phyloP scores from a whole-genome alignment of 64 coral and sea anemone genomes.

The Pocillopora damicornis region DNA sequence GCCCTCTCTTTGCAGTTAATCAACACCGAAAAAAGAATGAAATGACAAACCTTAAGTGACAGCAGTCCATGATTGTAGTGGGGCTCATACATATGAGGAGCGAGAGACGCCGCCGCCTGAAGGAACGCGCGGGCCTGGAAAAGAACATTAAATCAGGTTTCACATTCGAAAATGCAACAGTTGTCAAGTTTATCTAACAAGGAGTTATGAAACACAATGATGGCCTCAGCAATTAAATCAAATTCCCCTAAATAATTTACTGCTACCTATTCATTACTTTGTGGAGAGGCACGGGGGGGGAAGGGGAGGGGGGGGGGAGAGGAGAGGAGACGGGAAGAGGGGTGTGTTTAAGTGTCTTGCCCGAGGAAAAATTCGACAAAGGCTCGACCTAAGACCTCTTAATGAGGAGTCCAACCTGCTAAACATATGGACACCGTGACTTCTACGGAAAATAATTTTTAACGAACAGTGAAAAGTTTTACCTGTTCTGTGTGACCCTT shows the following conservation, averaged over 20 bases:
- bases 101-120: slow-evolving; percentile 61
- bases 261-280: no score
- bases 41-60: slow-evolving; percentile 68
- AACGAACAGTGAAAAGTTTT: background rate
- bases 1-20: background rate
- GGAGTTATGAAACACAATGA: no score
- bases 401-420: no score
- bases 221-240: no score
- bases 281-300: no score
- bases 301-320: no score
- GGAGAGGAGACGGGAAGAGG: no score
- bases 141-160: background rate
- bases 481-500: slow-evolving; percentile 97
- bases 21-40: background rate
- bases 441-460: no score
- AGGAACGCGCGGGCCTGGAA: slow-evolving; percentile 83
- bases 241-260: no score
- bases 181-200: background rate
- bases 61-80: slow-evolving; percentile 88
- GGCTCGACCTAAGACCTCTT: no score
- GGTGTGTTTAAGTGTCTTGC: no score
- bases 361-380: no score
- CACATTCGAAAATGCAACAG: background rate
- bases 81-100: slow-evolving; percentile 92
- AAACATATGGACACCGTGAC: background rate